These are phyloP conservation scores for Porphyrio hochstetteri DNA, from an alignment of 2,113 vertebrate species.

Conservation along the genomic window DNA sequence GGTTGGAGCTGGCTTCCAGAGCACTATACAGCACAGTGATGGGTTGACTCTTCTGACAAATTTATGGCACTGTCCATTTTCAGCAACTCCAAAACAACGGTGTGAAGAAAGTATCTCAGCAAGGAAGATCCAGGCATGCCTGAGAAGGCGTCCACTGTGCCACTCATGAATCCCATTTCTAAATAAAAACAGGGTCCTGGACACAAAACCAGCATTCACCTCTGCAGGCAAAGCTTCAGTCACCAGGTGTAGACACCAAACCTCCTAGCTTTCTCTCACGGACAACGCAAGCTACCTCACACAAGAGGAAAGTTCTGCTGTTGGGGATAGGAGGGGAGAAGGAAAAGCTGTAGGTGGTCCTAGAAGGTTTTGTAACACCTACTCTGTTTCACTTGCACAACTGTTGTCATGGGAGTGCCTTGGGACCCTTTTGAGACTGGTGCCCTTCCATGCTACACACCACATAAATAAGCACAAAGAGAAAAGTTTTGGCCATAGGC, in stretches of 20 bases:
- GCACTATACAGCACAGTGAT: rapidly evolving
- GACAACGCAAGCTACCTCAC: background rate
- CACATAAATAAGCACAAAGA: background rate
- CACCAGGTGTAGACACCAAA: background rate
- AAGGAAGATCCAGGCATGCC: background rate
- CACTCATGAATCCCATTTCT: background rate
- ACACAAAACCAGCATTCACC: rapidly evolving
- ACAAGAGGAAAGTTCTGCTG: background rate
- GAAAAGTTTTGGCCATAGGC: background rate
- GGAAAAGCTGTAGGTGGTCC: background rate
- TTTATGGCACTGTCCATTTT: background rate
- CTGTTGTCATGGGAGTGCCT: background rate
- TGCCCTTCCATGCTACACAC: background rate
- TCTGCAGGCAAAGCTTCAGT: background rate
- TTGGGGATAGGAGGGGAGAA: background rate
- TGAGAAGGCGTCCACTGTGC: background rate
- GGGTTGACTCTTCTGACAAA: background rate
- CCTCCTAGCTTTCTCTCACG: background rate
- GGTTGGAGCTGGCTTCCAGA: background rate
- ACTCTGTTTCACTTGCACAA: rapidly evolving
- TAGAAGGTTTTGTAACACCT: background rate
- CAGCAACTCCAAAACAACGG: background rate
- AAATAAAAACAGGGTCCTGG: background rate
- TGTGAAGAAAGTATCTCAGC: background rate
- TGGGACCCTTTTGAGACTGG: background rate